phyloP scores from a whole-genome alignment of 2,113 vertebrate species.

The Macrotus californicus region DNA sequence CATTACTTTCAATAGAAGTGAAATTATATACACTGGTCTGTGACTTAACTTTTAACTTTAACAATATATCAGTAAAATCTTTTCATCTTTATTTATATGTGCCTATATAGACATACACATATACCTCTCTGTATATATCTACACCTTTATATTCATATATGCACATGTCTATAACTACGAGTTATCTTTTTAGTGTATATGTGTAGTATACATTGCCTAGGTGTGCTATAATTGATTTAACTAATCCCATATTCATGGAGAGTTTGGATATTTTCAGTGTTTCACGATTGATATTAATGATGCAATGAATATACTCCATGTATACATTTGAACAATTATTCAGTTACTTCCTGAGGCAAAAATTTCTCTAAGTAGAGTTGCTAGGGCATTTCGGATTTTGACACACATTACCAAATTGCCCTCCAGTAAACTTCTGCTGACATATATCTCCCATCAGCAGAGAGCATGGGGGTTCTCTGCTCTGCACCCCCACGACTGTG shows the following conservation, averaged over 20 bases:
- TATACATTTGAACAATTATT: not conserved
- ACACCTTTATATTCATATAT: not conserved
- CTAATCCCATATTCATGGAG: not conserved
- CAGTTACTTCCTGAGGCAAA: not conserved
- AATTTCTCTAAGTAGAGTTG: too few relatives aligned
- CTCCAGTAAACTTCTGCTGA: not conserved
- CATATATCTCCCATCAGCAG: not conserved
- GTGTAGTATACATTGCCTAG: not conserved
- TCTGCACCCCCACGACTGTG: accelerated
- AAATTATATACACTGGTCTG: not conserved
- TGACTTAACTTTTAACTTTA: not conserved
- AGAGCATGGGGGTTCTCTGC: not conserved
- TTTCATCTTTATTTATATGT: not conserved
- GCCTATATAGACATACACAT: not conserved
- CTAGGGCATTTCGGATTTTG: not conserved
- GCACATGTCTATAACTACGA: not conserved
- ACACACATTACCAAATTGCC: not conserved
- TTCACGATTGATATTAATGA: not conserved
- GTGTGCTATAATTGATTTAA: not conserved
- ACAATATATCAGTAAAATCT: not conserved
- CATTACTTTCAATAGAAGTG: not conserved
- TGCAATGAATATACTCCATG: not conserved
- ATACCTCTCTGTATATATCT: not conserved
- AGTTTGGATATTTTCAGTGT: not conserved
- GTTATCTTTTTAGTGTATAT: not conserved